These are phyloP conservation scores for Drymodes brunneopygia DNA, from an alignment of 2,113 vertebrate species.

Conservation along the genomic window DNA sequence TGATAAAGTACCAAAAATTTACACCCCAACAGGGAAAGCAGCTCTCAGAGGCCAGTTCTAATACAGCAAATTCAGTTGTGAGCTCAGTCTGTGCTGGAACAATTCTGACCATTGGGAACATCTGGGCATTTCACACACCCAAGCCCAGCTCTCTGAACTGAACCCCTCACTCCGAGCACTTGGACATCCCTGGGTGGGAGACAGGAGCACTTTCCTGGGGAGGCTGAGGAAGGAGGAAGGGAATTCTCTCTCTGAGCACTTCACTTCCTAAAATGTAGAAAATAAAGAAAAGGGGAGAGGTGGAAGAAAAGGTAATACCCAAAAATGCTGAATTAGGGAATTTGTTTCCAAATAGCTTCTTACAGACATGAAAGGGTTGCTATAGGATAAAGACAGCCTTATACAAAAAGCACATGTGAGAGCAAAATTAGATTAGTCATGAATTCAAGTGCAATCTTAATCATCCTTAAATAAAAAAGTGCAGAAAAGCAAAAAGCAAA, in stretches of 20 bases:
- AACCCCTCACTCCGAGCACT: rapidly evolving
- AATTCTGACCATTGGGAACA: background rate
- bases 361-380: background rate
- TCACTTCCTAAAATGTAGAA: background rate
- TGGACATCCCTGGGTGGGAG: background rate
- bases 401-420: constrained; percentile 34
- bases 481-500: constrained; percentile 76
- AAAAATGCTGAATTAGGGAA: background rate
- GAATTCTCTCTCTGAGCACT: background rate
- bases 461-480: constrained; percentile 60
- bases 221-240: background rate
- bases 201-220: background rate
- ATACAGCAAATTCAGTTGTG: background rate
- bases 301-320: background rate
- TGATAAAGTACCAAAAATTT: background rate
- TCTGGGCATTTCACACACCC: background rate
- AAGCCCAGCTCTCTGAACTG: background rate
- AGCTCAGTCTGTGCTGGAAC: background rate
- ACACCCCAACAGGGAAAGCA: background rate
- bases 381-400: constrained; percentile 13
- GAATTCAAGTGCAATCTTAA: constrained; percentile 58
- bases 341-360: background rate
- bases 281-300: background rate
- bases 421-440: constrained; percentile 62
- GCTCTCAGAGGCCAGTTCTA: constrained; percentile 5